Evolutionary conservation across 2,888 invertebrate species (phyloP).

Genomic region (Xanthorhoe designata): DNA sequence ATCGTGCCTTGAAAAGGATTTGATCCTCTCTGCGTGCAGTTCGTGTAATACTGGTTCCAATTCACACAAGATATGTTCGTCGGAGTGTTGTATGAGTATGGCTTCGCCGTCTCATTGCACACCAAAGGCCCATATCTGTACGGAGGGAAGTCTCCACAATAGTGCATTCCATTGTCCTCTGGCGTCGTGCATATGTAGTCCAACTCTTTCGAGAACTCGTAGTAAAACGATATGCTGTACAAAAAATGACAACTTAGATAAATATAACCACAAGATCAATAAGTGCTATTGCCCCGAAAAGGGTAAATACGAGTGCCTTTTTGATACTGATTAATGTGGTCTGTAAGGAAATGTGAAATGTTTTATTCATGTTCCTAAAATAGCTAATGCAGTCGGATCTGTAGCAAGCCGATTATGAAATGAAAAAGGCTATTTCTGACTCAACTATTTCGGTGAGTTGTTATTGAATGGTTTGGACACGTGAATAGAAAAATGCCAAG

Average conservation of each 20-base stretch:
- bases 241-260: conserved; percentile 35
- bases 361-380: conserved; percentile 41
- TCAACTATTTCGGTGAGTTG: conserved; percentile 33
- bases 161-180: conserved; percentile 97
- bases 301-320: conserved; percentile 33
- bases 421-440: conserved; percentile 37
- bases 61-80: conserved; percentile 95
- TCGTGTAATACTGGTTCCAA: conserved; percentile 99
- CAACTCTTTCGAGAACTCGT: conserved; percentile 94
- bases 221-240: conserved; percentile 91
- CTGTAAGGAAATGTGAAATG: conserved; percentile 38
- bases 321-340: conserved; percentile 41
- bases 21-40: conserved; percentile 95
- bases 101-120: conserved; percentile 91
- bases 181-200: conserved; percentile 99
- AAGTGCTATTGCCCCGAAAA: conserved; percentile 26
- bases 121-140: conserved; percentile 89
- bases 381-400: conserved; percentile 35
- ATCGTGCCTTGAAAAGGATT: conserved; percentile 99
- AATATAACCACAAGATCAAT: background rate
- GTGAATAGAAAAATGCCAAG: conserved; percentile 41
- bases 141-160: conserved; percentile 93
- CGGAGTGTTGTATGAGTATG: conserved; percentile 86
- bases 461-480: conserved; percentile 28
- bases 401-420: conserved; percentile 35